Evolutionary conservation across 2,113 vertebrate species (phyloP).

Genomic region (Alethe castanea): DNA sequence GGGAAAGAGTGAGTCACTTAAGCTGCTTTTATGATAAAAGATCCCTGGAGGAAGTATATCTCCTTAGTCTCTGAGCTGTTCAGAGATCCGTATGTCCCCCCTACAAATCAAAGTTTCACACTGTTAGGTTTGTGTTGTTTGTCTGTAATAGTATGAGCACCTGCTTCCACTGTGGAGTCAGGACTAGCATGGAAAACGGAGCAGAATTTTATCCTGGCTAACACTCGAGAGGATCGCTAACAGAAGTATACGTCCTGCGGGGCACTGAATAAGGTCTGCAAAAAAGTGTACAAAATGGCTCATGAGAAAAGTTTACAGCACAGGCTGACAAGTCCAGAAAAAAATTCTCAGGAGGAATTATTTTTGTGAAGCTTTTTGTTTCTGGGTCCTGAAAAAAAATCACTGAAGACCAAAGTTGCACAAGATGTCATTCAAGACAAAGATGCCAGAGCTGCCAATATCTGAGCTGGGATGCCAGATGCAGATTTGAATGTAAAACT

Average conservation of each 20-base stretch:
- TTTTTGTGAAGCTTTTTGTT: not conserved
- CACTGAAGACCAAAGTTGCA: not conserved
- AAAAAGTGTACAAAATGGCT: not conserved
- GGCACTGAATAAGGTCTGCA: not conserved
- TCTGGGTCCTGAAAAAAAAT: not conserved
- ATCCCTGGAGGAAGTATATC: not conserved
- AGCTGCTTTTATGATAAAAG: constrained; percentile 46
- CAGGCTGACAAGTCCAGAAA: not conserved
- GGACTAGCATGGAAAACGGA: not conserved
- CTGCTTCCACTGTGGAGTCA: not conserved
- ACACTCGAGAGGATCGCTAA: not conserved
- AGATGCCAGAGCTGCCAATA: not conserved
- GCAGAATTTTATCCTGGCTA: not conserved
- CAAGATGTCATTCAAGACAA: not conserved
- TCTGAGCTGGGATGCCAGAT: not conserved
- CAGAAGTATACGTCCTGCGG: not conserved
- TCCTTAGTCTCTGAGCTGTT: not conserved
- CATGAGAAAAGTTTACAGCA: not conserved
- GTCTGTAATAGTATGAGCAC: not conserved
- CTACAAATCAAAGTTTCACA: not conserved
- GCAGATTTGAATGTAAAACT: not conserved
- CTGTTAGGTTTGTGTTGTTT: not conserved
- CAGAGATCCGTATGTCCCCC: not conserved
- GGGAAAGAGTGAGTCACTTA: constrained; percentile 38
- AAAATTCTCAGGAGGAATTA: not conserved